phyloP scores from a whole-genome alignment of 2,797 vertebrate genomes.

The Australoheros facetus region DNA sequence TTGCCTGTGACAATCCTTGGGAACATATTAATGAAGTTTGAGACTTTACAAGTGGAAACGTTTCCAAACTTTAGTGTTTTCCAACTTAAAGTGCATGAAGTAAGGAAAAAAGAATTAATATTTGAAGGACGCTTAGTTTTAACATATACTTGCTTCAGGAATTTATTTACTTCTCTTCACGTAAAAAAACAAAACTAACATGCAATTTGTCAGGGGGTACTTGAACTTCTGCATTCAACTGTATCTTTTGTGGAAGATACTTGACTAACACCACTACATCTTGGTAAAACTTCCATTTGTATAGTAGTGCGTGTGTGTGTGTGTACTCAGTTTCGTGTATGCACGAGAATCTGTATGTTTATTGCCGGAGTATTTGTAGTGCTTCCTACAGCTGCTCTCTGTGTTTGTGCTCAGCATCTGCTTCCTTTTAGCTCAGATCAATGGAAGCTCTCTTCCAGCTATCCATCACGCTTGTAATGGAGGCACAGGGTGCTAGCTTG shows the following conservation, averaged over 20 bases:
- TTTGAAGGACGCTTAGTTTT: not conserved
- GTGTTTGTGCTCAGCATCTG: constrained; percentile 73
- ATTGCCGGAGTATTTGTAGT: constrained; percentile 49
- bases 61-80: not conserved
- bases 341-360: constrained; percentile 30
- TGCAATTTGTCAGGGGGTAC: not conserved
- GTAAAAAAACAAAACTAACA: not conserved
- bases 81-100: not conserved
- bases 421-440: constrained; percentile 78
- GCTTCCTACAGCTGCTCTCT: constrained; percentile 60
- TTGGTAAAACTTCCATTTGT: constrained; percentile 18
- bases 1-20: not conserved
- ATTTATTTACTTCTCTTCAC: not conserved
- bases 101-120: not conserved
- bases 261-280: constrained; percentile 4
- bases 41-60: not conserved
- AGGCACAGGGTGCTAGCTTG: constrained; percentile 65
- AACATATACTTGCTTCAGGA: not conserved
- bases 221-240: not conserved
- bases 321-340: not conserved
- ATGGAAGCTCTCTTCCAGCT: constrained; percentile 74
- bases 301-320: not conserved
- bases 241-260: not conserved
- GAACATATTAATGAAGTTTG: not conserved
- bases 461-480: constrained; percentile 78